These are phyloP conservation scores for Tachysurus vachellii DNA, from an alignment of 2,113 vertebrate species.

Conservation along the genomic window DNA sequence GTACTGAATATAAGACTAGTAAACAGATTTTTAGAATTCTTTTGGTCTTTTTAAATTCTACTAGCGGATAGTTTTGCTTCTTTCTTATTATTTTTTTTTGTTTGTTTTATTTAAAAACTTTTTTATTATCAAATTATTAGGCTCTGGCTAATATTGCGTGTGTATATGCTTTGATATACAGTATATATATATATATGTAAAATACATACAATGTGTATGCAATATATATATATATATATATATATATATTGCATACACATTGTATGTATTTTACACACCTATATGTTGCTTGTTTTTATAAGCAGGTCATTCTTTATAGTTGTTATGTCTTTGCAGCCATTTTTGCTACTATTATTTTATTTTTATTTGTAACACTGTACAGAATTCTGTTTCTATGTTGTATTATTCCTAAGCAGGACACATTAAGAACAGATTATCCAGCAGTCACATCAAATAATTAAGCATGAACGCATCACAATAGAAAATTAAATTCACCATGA, in stretches of 20 bases:
- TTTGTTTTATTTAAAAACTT: no score
- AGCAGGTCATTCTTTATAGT: not conserved
- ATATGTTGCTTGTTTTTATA: not conserved
- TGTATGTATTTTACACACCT: no score
- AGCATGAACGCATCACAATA: constrained; percentile 62
- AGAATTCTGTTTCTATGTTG: not conserved
- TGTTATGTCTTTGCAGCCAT: not conserved
- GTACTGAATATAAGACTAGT: not conserved
- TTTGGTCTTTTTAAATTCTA: not conserved
- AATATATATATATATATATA: no score
- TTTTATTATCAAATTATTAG: no score
- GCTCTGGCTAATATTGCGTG: no score
- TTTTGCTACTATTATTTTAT: not conserved
- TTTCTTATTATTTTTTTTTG: not conserved
- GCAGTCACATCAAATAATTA: not conserved
- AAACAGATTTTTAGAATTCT: not conserved
- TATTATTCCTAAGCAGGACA: not conserved
- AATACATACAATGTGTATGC: no score
- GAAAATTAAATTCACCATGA: not conserved
- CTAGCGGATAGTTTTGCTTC: not conserved
- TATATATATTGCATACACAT: not conserved
- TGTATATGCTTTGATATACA: no score
- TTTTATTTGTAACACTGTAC: not conserved
- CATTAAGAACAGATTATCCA: not conserved
- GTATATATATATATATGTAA: no score